A percentile compares a stretch with the other conserved stretches of the same genome.
Conservation (phyloP, 2,113 vertebrate species). For the Calonectris borealis region DNA sequence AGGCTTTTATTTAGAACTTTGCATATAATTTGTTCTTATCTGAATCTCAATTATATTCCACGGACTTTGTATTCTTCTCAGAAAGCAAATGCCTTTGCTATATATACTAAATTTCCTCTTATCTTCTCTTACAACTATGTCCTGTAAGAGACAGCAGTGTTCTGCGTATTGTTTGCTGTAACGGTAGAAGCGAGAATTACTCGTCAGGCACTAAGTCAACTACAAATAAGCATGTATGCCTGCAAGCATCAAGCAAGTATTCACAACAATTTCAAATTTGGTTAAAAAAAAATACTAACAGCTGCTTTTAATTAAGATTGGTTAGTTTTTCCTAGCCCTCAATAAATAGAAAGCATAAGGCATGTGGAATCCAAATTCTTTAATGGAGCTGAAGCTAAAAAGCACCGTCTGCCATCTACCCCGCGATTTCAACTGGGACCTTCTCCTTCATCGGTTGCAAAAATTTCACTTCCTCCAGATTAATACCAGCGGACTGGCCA, state of each 20-base stretch:
- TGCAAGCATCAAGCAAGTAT: neutral
- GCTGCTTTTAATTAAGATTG: neutral
- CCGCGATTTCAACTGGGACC: neutral
- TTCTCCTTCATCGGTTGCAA: neutral
- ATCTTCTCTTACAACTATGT: neutral
- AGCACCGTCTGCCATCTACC: neutral
- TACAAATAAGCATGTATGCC: neutral
- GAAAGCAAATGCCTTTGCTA: neutral
- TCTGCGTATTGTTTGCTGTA: neutral
- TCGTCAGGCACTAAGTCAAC: neutral
- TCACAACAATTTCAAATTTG: neutral
- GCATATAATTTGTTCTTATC: neutral
- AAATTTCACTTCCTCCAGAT: neutral
- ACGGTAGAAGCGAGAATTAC: neutral
- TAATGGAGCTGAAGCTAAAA: constrained; percentile 32
- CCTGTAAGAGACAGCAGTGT: neutral
- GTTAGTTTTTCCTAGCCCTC: neutral
- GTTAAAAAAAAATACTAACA: neutral
- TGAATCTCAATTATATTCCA: neutral
- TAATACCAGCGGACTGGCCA: neutral
- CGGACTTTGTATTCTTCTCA: neutral
- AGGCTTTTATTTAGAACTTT: constrained; percentile 20
- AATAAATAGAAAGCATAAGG: constrained; percentile 51
- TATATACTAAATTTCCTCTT: neutral
- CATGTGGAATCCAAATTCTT: constrained; percentile 24